Evolutionary conservation across 2,113 vertebrate species (phyloP).

Genomic region (Astur gentilis): DNA sequence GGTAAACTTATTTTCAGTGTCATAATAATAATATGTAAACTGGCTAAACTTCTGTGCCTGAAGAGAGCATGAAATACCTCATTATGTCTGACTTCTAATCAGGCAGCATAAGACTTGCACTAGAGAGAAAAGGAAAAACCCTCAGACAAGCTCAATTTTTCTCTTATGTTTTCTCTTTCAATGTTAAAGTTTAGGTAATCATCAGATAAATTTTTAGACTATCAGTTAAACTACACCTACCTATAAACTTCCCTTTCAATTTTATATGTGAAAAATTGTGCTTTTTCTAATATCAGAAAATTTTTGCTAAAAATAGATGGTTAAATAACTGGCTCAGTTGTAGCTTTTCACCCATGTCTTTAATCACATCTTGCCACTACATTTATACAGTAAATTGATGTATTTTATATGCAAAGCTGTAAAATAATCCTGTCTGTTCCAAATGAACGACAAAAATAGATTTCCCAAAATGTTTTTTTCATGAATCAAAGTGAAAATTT

Average conservation of each 20-base stretch:
- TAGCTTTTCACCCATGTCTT: not conserved
- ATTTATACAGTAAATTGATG: not conserved
- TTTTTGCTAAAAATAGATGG: not conserved
- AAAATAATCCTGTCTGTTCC: not conserved
- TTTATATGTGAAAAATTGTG: not conserved
- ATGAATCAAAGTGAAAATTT: not conserved
- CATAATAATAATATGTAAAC: not conserved
- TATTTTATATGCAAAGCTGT: not conserved
- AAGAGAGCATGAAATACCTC: not conserved
- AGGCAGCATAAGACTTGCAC: not conserved
- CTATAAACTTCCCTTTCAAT: not conserved
- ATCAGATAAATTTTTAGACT: not conserved
- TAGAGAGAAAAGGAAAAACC: not conserved
- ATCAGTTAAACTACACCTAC: not conserved
- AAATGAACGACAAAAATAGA: not conserved
- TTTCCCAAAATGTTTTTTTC: not conserved
- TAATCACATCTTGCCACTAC: not conserved
- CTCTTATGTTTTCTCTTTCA: not conserved
- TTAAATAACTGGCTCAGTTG: not conserved
- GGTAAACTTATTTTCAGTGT: not conserved
- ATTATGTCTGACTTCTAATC: not conserved
- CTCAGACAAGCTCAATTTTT: not conserved
- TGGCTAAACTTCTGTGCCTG: not conserved
- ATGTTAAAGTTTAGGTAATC: not conserved
- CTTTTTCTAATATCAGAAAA: not conserved